Conservation (phyloP, 1,140 invertebrate genomes). For the Ctenoplectra terminalis region DNA sequence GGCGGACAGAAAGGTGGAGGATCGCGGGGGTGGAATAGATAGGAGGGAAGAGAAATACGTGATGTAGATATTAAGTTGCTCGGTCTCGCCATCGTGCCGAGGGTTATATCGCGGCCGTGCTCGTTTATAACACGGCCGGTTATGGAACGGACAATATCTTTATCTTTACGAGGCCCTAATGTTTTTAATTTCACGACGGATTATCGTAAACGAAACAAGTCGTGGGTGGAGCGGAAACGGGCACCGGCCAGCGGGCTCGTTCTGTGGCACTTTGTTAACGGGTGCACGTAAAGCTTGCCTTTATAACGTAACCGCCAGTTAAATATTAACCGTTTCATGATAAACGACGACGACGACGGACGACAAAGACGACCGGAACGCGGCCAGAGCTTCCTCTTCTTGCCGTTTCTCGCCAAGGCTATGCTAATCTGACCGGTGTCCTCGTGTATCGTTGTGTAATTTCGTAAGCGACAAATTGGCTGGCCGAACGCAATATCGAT, state of each 20-base stretch:
- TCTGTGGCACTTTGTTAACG: conserved; percentile 58
- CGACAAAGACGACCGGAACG: neutral
- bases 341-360: conserved; percentile 45
- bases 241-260: neutral
- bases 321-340: conserved; percentile 69
- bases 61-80: conserved; percentile 62
- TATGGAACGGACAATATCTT: conserved; percentile 70
- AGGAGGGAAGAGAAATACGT: conserved; percentile 57
- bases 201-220: conserved; percentile 72
- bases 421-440: conserved; percentile 20
- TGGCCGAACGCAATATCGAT: conserved; percentile 41
- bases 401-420: neutral
- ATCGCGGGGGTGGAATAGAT: conserved; percentile 26
- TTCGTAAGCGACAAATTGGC: conserved; percentile 63
- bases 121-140: conserved; percentile 57
- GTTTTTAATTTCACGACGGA: conserved; percentile 76
- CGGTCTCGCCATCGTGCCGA: conserved; percentile 28
- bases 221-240: neutral
- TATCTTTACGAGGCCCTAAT: conserved; percentile 76
- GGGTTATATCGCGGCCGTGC: conserved; percentile 49
- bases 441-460: conserved; percentile 35
- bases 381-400: conserved; percentile 32
- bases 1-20: neutral
- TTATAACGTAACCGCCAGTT: conserved; percentile 41
- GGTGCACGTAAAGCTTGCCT: conserved; percentile 58